Base-by-base conservation (phyloP, 2,888 invertebrate genomes). In the Drosophila merina region DNA sequence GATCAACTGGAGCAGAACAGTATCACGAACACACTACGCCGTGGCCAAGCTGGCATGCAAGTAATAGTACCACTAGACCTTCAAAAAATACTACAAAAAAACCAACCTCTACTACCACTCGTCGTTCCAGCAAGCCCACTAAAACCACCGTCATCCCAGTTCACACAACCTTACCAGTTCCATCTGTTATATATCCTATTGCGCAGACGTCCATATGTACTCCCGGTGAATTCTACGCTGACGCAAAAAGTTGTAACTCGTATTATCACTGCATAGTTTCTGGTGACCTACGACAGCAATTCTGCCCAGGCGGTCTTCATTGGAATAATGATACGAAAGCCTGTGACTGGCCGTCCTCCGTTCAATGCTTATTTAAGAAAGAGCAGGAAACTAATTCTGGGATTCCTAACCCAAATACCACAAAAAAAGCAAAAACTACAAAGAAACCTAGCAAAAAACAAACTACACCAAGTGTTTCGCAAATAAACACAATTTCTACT, bases 321-420 rank as follows among this genome's bases (percentile, higher is more conserved):
- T 97, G 96, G 96, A 96, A 96, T 77, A 91, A 92, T 25, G 86
- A 92, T 0, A 92, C 93, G 51, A 93, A 93, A 42, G 93, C 95
- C 44, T 97, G 97, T 84, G 97, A 97, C 89, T 97, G 97, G 97
- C 97, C 97, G 0, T 92, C 92, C 47, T 93, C 93, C 36, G 96
- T 96, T 0, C 94, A 95, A 78, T 97, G 97, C 88, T 92, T 89
- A 31, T 89, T 69, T 0, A 74, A 70, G 6, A 75, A 8, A 2
- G 30, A 77, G 3, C 62, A 74, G 7, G 49, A 60, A 26, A 42
- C 48, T 0, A 59, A 33, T 8, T 59, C 33, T 20, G 47, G 10
- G 4, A 30, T 25, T 49, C 66, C 45, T 4, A 60, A 30, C 14
- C 10, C 50, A 33, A 9, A 28, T 10, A 8, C 31, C 30, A 38